Base-by-base conservation (phyloP, 2,888 invertebrate species). In the Thysanoteuthis rhombus region DNA sequence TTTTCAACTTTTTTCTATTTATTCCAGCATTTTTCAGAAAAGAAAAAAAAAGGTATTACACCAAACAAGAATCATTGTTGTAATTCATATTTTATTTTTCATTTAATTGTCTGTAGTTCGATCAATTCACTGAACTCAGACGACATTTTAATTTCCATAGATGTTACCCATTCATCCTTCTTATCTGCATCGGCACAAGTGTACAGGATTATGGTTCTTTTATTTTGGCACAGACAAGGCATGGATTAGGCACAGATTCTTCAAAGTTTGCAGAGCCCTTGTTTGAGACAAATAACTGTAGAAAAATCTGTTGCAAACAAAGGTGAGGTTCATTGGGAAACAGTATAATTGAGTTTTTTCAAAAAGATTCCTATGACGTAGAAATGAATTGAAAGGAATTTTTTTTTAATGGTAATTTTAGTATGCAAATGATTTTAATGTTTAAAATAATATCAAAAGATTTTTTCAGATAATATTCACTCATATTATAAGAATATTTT, bases 81-180 rank as follows among this genome's bases (percentile, higher is more conserved):
- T n/a, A 75, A 75, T 75, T 75, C 75, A 75, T 75, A 75, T 75
- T 75, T 75, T n/a, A 75, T 75, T n/a, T 75, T 75, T n/a, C n/a
- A 16, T 75, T 75, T 75, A 75, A 75, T 75, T 75, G 75, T 75
- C 75, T n/a, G n/a, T 75, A 75, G 75, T 32, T n/a, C n/a, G 75
- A 75, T 75, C 75, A 75, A n/a, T 75, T 75, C 75, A 75, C n/a
- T 75, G 75, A 75, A 75, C 75, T 75, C 12, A 12, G n/a, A 75
- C 75, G 75, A 75, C 75, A 75, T 75, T 75, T 36, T 36, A 75
- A 75, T 75, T 75, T 75, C n/a, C 75, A 75, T 75, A 75, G 75
- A n/a, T 16, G 36, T 75, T 75, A 75, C n/a, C n/a, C 75, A 75
- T 75, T 75, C 75, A 36, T n/a, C 16, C 75, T n/a, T n/a, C 75